Base-by-base conservation (phyloP, 2,113 vertebrate species). In the Columba janthina region DNA sequence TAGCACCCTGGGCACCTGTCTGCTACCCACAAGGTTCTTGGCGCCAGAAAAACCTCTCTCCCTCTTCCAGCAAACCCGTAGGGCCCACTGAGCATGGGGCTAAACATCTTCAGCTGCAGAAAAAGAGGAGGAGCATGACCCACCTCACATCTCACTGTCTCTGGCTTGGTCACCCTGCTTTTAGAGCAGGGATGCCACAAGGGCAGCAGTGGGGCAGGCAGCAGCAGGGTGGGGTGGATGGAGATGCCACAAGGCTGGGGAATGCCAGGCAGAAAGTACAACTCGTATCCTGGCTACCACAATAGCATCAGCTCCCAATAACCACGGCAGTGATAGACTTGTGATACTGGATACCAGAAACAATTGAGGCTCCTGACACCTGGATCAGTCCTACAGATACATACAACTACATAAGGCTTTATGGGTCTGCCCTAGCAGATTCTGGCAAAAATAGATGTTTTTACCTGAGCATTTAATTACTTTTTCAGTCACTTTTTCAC, bases 401-500 rank as follows among this genome's bases (percentile, higher is more conserved):
- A 2, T 28, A 28, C 36, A 69, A 44, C 66, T 38, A 48, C 2
- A 1, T 44, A 36, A 67, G 8, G 13, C 18, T 64, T 46, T 51
- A 5, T 66, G 21, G 8, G 3, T 19, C 44, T 5, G 2, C 19
- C 36, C 50, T 57, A 70, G 53, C 34, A 64, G 31, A 31, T 40
- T 61, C 21, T 65, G 32, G 15, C 2, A 9, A 40, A 87, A 60
- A 14, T 1, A 50, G 19, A 9, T 28, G 32, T 70, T 42, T 28
- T 44, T 95, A 97, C 97, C 96, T 97, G 91, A 1, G 65, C 96
- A 97, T 22, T 65, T 93, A 34, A 96, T 26, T 29, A 25, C 21
- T 87, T 85, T 86, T 64, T 92, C 86, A 12, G 15, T 6, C 15
- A 2, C 54, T 77, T 96, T 91, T 65, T 61, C 6, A 5, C 80